Evolutionary conservation across 2,888 invertebrate genomes (phyloP), one percentile per base, ranked within the genome.

Genomic region (Drosophila longiperda): DNA sequence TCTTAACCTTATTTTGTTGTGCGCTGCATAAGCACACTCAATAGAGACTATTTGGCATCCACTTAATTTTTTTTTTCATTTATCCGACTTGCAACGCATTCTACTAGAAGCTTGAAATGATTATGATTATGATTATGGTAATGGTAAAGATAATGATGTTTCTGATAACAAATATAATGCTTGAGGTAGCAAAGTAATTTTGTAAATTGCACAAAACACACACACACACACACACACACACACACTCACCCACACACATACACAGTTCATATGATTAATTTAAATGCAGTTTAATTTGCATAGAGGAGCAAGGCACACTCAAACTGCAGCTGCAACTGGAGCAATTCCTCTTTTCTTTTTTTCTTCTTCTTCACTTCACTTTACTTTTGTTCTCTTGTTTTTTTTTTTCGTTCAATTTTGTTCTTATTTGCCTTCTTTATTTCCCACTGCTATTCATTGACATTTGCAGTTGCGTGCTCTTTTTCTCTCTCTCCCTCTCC

Each of bases 251-350:
- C 33, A 26, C 62, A 40, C 36, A 66, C 52, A 66, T 33, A 63
- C 70, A 89, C 85, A 73, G 74, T 83, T 86, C 86, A 90, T 87
- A 90, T 87, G 87, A 87, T 87, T 87, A 90, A 90, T 87, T 87
- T 85, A 89, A 89, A 87, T 85, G 90, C 86, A 87, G 75, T 76
- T 83, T 68, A 80, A 87, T 89, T 86, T 84, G 85, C 87, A 81
- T 84, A 76, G 66, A 52, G 48, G 36, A 60, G 66, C 53, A 53
- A 32, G 57, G 58, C 23, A 61, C 26, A 34, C n/a, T 20, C 45
- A 54, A 52, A 9, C 23, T 17, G 20, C 61, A 33, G 33, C 45
- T 40, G 40, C 40, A 52, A 20, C 48, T 70, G 71, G 40, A 40
- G 26, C 42, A 29, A 20, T 49, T 45, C 48, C 36, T 33, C 36